Evolutionary conservation across 1,140 invertebrate species (phyloP), one percentile per base, ranked within the genome.

Genomic region (Drosophila parvula): DNA sequence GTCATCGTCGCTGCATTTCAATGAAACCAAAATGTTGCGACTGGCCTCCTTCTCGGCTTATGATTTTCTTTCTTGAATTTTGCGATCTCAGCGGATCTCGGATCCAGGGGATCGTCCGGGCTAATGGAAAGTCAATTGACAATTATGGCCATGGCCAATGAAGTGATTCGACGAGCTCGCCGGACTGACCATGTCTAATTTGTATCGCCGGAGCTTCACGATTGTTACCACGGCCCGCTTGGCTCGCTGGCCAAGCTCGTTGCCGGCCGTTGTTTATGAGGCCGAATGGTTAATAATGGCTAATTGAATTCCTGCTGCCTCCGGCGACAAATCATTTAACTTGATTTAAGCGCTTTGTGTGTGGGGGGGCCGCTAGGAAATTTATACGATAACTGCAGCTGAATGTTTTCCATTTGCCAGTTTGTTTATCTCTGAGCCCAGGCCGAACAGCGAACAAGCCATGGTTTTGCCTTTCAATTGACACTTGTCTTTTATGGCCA

Each of bases 101-200:
- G 36, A 27, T 59, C 51, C 53, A 30, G 45, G 38, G 55, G 47
- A 88, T 77, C 79, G 78, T 77, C 83, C 71, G 65, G 86, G 73
- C 76, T 79, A 86, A 83, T 91, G 78, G 90, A 90, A 91, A 91
- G 89, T 91, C 90, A 91, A 91, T 91, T 91, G 90, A 91, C 85
- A 91, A 90, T 91, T 90, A 90, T 90, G 84, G 63, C 74, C 80
- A 75, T 88, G 77, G 83, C 80, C 84, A 85, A 79, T 91, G 73
- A 83, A 90, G 74, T 86, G 84, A 91, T 89, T 91, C 84, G 79
- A 45, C 67, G 48, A 61, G 71, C 79, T 57, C 53, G 65, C 73
- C 79, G 55, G 67, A 80, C 84, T 74, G 80, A 56, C 84, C 83
- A 80, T 70, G 67, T 79, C 77, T 62, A 86, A 86, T 88, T 78